These are phyloP conservation scores for Stenodema calcarata DNA, from an alignment of 2,888 invertebrate genomes.

Conservation along the genomic window DNA sequence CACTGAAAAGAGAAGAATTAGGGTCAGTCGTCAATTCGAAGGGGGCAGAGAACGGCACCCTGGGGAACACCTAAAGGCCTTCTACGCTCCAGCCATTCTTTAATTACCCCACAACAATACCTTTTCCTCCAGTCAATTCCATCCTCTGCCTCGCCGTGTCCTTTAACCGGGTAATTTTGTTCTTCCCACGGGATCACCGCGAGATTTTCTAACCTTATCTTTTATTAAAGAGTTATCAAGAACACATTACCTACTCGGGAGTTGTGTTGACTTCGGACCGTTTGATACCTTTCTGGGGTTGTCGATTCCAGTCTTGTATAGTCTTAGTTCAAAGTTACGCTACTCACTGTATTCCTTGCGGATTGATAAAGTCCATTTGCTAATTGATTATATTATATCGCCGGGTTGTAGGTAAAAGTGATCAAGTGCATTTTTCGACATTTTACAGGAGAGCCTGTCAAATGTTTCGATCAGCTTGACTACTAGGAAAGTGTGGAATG, in stretches of 20 bases:
- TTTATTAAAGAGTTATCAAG: background rate
- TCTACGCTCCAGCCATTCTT: conserved; percentile 12
- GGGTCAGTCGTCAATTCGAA: conserved; percentile 40
- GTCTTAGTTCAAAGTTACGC: no score
- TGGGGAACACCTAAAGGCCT: conserved; percentile 14
- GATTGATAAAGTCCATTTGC: no score
- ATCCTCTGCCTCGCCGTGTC: background rate
- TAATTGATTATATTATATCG: no score
- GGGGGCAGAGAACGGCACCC: conserved; percentile 13
- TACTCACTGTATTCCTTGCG: no score
- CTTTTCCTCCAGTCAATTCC: background rate
- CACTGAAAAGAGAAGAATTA: conserved; percentile 15
- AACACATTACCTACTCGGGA: background rate
- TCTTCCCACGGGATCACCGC: background rate
- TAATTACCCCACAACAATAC: conserved; percentile 40
- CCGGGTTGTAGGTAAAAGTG: no score
- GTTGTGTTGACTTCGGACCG: background rate
- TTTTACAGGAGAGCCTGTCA: no score
- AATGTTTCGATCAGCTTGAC: no score
- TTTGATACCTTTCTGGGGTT: background rate
- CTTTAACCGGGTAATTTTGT: background rate
- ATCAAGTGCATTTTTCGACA: no score
- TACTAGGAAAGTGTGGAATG: no score
- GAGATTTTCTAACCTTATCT: background rate
- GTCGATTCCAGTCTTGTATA: no score